Conservation (phyloP, 2,113 vertebrate genomes). For the human region DNA sequence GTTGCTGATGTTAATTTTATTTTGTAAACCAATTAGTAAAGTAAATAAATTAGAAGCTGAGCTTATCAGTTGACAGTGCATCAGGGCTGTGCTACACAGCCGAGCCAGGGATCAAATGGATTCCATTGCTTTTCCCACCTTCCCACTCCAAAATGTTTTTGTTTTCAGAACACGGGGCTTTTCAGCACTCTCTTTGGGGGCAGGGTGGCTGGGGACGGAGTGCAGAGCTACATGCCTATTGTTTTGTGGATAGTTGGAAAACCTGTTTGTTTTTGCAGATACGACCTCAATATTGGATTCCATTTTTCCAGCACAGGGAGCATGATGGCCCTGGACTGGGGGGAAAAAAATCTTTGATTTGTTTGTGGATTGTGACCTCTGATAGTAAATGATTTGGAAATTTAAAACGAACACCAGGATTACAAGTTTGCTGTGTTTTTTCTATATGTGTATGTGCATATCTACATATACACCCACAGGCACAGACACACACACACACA, state of each 20-base stretch:
- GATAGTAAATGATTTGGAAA: background rate
- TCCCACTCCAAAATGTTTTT: no score
- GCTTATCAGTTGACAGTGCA: background rate
- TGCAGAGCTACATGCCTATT: background rate
- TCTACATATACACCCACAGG: no score
- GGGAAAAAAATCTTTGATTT: background rate
- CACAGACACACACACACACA: no score
- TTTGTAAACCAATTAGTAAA: constrained; percentile 78
- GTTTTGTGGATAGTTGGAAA: fast-evolving
- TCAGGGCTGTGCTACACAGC: background rate
- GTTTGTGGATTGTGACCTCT: background rate
- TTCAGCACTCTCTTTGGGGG: fast-evolving
- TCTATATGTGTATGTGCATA: no score
- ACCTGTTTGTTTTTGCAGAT: background rate
- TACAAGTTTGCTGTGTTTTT: background rate
- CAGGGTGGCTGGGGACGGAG: fast-evolving
- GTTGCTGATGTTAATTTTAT: constrained; percentile 59
- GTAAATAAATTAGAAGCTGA: constrained; percentile 59
- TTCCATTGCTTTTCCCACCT: background rate
- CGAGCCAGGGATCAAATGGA: fast-evolving
- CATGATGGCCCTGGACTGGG: no score
- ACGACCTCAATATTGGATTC: background rate
- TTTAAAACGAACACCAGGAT: background rate
- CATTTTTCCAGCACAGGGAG: background rate
- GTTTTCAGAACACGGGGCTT: fast-evolving